phyloP scores from a whole-genome alignment of 1,140 invertebrate genomes.

The Amyelois transitella region DNA sequence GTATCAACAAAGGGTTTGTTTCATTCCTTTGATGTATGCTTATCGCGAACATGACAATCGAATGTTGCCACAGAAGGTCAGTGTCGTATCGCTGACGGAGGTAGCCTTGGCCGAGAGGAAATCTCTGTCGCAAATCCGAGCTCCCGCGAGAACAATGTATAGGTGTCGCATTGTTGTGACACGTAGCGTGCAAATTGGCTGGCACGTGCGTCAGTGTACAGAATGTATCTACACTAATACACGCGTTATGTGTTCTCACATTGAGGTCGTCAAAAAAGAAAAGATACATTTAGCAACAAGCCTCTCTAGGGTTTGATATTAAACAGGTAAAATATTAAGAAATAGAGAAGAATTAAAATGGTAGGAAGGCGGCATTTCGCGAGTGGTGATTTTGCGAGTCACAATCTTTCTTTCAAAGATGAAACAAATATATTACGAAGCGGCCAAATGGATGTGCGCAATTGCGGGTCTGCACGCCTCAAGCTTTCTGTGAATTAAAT shows the following conservation, averaged over 20 bases:
- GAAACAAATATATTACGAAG: no score
- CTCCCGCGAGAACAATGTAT: conserved; percentile 50
- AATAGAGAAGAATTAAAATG: no score
- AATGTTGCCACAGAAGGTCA: conserved; percentile 22
- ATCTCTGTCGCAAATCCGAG: conserved; percentile 28
- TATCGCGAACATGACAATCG: conserved; percentile 38
- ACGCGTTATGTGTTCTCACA: conserved; percentile 26
- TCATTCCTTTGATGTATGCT: conserved; percentile 20
- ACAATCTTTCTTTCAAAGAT: no score
- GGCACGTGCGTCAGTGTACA: conserved; percentile 38
- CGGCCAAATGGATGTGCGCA: no score
- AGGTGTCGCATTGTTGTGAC: conserved; percentile 34
- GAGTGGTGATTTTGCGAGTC: no score
- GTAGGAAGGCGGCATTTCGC: no score
- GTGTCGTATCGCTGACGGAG: conserved; percentile 17
- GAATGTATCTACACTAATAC: no score
- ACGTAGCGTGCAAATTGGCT: conserved; percentile 39
- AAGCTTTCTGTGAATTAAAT: no score
- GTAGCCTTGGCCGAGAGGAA: conserved; percentile 35
- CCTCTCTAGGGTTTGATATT: no score
- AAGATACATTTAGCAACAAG: conserved; percentile 30
- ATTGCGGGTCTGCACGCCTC: no score
- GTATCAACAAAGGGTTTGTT: conserved; percentile 11
- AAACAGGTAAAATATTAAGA: no score
- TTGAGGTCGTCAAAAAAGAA: conserved; percentile 32